Conservation (phyloP, 2,797 vertebrate species). For the Tragelaphus eurycerus region DNA sequence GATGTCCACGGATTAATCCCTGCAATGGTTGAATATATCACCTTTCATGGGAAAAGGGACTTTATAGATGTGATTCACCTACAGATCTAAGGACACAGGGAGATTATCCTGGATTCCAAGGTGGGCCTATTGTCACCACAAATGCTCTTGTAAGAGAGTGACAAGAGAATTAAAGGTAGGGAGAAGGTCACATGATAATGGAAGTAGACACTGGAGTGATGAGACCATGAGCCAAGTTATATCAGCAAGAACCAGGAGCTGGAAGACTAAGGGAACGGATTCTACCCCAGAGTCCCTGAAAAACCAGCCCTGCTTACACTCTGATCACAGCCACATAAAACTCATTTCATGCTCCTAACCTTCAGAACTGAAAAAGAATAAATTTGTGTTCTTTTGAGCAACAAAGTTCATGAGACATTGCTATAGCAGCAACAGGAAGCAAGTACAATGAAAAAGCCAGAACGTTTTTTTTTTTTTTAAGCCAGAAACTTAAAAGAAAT, state of each 20-base stretch:
- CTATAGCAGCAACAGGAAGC: not conserved
- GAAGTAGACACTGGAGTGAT: not conserved
- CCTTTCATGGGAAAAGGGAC: not conserved
- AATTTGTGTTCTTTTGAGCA: not conserved
- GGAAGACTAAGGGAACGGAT: not conserved
- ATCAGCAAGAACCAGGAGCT: not conserved
- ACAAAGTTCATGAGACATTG: not conserved
- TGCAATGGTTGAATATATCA: not conserved
- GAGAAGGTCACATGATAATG: not conserved
- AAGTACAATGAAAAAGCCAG: not conserved
- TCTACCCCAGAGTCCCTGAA: not conserved
- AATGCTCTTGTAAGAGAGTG: not conserved
- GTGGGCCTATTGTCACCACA: not conserved
- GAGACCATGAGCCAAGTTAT: not conserved
- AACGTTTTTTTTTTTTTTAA: not conserved
- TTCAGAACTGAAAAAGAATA: not conserved
- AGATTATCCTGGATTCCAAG: not conserved
- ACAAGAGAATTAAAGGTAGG: not conserved
- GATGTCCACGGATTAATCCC: not conserved
- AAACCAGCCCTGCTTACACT: not conserved
- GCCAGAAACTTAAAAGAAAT: not conserved
- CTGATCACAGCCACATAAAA: not conserved
- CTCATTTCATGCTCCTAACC: not conserved
- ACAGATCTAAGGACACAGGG: not conserved
- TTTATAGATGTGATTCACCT: not conserved